Conservation (phyloP, 2,797 vertebrate species). For the Aplochiton taeniatus region DNA sequence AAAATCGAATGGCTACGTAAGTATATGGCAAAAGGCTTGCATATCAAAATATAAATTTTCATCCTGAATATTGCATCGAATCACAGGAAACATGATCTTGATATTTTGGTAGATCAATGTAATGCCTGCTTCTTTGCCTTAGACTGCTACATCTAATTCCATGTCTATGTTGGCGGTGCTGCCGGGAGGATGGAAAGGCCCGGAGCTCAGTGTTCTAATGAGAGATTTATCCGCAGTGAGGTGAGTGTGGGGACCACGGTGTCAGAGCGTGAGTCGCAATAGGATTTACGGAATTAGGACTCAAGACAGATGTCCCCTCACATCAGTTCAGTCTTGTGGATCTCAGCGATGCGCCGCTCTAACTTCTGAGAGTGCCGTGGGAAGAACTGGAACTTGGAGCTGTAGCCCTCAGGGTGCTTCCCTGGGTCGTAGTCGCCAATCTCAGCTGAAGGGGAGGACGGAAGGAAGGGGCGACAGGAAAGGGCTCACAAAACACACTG, state of each 20-base stretch:
- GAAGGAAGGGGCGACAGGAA: background rate
- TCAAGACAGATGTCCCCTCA: conserved; percentile 61
- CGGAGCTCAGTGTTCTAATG: background rate
- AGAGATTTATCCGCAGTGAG: background rate
- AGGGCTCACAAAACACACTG: too few species aligned
- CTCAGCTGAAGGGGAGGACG: conserved; percentile 79
- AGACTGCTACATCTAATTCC: background rate
- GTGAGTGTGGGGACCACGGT: background rate
- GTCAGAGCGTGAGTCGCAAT: background rate
- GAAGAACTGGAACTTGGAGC: conserved; percentile 99
- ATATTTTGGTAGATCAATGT: background rate
- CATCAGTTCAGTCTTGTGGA: conserved; percentile 96
- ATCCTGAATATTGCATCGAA: background rate
- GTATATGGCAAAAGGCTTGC: conserved; percentile 18
- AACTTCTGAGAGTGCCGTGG: conserved; percentile 97
- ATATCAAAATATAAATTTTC: conserved; percentile 19
- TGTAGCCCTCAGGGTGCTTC: conserved; percentile 98
- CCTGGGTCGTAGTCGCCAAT: conserved; percentile 96
- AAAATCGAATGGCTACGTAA: conserved; percentile 12
- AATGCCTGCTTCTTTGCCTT: background rate
- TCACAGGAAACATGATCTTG: background rate
- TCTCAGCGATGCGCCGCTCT: conserved; percentile 93
- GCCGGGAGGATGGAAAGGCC: background rate
- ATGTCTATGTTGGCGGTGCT: background rate
- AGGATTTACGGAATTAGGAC: background rate